Evolutionary conservation across 2,113 vertebrate genomes (phyloP).

Genomic region (Prolemur simus): DNA sequence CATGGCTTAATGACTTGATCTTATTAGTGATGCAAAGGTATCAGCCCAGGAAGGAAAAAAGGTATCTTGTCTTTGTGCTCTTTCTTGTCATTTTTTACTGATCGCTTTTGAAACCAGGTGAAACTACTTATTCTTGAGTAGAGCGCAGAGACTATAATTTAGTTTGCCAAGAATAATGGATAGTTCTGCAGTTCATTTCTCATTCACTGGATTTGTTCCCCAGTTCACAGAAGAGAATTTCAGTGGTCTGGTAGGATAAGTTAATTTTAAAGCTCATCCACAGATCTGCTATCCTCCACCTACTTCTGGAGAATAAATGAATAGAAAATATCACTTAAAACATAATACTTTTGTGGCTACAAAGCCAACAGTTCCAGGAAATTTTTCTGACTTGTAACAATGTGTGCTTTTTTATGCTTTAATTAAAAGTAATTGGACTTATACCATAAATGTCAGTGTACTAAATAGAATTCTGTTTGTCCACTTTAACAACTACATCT

Average conservation of each 20-base stretch:
- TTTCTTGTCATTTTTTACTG: constrained; percentile 32
- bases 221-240: constrained; percentile 39
- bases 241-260: background rate
- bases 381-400: background rate
- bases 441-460: background rate
- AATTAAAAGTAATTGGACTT: constrained; percentile 35
- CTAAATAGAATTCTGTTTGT: background rate
- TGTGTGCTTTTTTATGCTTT: background rate
- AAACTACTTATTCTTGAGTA: constrained; percentile 51
- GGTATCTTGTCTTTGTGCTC: background rate
- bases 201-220: background rate
- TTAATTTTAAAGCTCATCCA: constrained; percentile 36
- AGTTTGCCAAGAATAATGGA: constrained; percentile 50
- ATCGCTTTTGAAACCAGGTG: constrained; percentile 30
- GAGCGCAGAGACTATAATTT: constrained; percentile 48
- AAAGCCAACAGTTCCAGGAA: background rate
- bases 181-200: background rate
- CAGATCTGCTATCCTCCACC: background rate
- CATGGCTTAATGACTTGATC: background rate
- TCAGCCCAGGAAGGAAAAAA: background rate
- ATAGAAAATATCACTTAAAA: constrained; percentile 26
- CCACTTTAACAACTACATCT: background rate
- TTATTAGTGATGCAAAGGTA: background rate
- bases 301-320: constrained; percentile 37
- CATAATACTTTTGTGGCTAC: background rate